phyloP scores from a whole-genome alignment of 2,113 vertebrate genomes.

The Alectura lathami region DNA sequence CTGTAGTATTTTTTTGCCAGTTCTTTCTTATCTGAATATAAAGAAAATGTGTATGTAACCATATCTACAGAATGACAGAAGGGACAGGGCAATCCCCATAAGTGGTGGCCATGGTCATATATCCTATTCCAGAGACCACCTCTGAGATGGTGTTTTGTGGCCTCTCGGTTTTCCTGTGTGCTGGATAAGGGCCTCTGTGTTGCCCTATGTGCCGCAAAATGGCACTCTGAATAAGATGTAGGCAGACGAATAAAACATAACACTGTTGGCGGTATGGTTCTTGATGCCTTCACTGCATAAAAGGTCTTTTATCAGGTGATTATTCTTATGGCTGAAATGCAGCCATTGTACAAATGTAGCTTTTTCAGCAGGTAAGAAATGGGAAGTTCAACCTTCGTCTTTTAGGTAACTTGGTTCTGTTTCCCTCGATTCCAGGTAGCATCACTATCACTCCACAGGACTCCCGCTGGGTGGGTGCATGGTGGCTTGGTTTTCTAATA shows the following conservation, averaged over 20 bases:
- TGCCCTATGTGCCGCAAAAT: neutral
- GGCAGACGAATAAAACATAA: neutral
- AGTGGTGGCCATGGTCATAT: neutral
- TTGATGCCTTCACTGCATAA: neutral
- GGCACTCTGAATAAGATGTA: neutral
- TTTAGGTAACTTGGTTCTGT: neutral
- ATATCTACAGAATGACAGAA: neutral
- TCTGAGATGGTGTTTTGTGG: neutral
- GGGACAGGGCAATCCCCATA: neutral
- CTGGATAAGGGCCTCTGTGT: neutral
- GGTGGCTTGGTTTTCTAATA: constrained; percentile 91
- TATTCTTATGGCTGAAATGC: neutral
- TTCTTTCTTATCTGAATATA: neutral
- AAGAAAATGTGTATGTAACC: neutral
- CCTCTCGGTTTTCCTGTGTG: neutral
- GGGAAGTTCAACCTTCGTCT: neutral
- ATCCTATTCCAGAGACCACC: neutral
- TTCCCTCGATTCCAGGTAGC: constrained; percentile 74
- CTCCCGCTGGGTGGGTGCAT: constrained; percentile 93
- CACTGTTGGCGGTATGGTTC: neutral
- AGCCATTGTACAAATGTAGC: neutral
- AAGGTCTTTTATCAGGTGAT: neutral
- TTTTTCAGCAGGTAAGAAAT: neutral
- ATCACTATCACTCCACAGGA: constrained; percentile 88
- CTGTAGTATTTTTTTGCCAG: neutral